phyloP scores from a whole-genome alignment of 2,113 vertebrate species.

The Bubo bubo region DNA sequence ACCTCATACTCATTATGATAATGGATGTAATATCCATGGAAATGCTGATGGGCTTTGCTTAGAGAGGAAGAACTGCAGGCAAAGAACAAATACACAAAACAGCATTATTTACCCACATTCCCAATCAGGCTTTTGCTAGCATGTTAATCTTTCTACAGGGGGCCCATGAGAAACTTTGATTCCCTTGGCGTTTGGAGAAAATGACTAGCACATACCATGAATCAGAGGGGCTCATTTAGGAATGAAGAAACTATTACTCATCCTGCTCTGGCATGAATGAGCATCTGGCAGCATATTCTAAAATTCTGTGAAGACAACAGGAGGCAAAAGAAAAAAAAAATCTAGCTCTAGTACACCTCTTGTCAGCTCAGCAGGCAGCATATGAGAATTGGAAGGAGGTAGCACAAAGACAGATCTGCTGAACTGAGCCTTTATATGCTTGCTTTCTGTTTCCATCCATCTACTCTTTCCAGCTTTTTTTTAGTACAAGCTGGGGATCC shows the following conservation, averaged over 20 bases:
- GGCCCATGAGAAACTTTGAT: constrained; percentile 41
- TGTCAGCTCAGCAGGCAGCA: constrained; percentile 38
- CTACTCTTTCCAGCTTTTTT: background rate
- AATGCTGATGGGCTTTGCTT: constrained; percentile 54
- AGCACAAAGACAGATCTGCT: constrained; percentile 16
- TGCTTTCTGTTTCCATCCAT: background rate
- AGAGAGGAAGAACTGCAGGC: constrained; percentile 59
- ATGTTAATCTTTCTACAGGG: constrained; percentile 36
- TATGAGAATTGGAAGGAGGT: background rate
- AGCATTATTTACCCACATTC: constrained; percentile 39
- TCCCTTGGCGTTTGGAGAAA: constrained; percentile 18
- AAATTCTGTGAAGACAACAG: constrained; percentile 61
- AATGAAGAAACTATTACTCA: constrained; percentile 61
- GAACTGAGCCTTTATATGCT: background rate
- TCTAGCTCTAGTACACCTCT: background rate
- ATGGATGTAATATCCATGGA: constrained; percentile 56
- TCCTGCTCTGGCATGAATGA: constrained; percentile 58
- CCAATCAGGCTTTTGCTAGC: background rate
- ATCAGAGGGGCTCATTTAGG: constrained; percentile 54
- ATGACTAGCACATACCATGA: constrained; percentile 13
- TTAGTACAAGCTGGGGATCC: background rate
- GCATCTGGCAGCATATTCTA: constrained; percentile 53
- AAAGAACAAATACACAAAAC: constrained; percentile 8
- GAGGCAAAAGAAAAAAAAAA: constrained; percentile 22
- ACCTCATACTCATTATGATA: constrained; percentile 44